Percentiles rank a stretch among this genome's conserved stretches.
Conservation (phyloP, 2,113 vertebrate species). For the Oryzias melastigma region DNA sequence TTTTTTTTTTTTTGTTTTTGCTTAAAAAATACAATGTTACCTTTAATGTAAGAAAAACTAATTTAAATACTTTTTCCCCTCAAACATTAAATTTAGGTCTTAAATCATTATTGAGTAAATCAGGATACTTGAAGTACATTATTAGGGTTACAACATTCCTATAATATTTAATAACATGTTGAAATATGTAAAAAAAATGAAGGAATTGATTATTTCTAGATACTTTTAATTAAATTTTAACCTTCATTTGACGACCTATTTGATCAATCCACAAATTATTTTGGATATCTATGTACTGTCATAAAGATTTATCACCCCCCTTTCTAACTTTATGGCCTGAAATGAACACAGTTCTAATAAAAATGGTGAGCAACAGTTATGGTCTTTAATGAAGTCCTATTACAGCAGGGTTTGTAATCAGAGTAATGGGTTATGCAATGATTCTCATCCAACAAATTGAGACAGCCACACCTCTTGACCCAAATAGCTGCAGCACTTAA, state of each 20-base stretch:
- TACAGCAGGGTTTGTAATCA: constrained; percentile 47
- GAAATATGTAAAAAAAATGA: no score
- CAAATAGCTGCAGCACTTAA: constrained; percentile 10
- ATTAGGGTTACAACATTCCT: no score
- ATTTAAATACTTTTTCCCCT: no score
- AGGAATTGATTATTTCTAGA: no score
- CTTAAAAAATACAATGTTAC: no score
- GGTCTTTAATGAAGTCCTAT: constrained; percentile 50
- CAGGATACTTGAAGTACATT: no score
- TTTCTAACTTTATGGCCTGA: constrained; percentile 39
- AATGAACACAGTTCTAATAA: constrained; percentile 38
- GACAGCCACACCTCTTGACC: constrained; percentile 22
- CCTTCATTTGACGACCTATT: background rate
- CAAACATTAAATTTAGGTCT: no score
- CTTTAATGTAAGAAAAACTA: no score
- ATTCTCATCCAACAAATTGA: constrained; percentile 31
- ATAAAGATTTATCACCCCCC: constrained; percentile 15
- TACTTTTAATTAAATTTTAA: background rate
- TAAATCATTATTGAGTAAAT: no score
- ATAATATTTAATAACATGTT: no score
- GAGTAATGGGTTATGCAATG: constrained; percentile 43
- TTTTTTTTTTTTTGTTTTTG: no score
- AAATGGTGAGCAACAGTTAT: constrained; percentile 35
- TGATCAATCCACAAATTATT: background rate
- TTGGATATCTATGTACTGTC: constrained; percentile 8